Evolutionary conservation across 2,797 vertebrate genomes (phyloP).

Genomic region (Myotis daubentonii): DNA sequence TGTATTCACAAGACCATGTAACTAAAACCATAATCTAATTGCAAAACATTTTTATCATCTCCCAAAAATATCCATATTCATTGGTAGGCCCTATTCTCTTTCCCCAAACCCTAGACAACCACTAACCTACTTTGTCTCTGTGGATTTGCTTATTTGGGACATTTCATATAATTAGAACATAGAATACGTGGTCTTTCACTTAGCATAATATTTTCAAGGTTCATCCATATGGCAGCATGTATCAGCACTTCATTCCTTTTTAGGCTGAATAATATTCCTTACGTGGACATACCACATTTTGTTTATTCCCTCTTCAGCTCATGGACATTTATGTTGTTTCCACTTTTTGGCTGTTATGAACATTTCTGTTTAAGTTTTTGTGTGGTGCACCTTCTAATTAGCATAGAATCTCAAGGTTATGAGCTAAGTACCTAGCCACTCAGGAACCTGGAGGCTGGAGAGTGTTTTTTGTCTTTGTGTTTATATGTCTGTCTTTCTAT

Average conservation of each 20-base stretch:
- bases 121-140: not conserved
- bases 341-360: slow-evolving; percentile 4
- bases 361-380: not conserved
- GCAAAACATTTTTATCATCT: not conserved
- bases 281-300: not conserved
- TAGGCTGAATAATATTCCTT: not conserved
- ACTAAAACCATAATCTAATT: not conserved
- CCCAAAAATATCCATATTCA: not conserved
- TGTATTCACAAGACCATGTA: not conserved
- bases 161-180: not conserved
- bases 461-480: not conserved
- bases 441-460: not conserved
- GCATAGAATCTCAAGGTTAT: not conserved
- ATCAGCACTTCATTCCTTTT: not conserved
- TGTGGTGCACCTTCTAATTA: not conserved
- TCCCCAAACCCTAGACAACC: not conserved
- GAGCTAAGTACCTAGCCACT: not conserved
- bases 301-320: slow-evolving; percentile 4
- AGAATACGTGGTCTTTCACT: not conserved
- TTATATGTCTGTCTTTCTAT: not conserved
- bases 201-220: not conserved
- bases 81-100: not conserved
- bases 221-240: not conserved
- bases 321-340: not conserved
- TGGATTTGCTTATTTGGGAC: not conserved